These are phyloP conservation scores for Lepidostoma basale DNA, from an alignment of 1,140 invertebrate species.

Conservation along the genomic window DNA sequence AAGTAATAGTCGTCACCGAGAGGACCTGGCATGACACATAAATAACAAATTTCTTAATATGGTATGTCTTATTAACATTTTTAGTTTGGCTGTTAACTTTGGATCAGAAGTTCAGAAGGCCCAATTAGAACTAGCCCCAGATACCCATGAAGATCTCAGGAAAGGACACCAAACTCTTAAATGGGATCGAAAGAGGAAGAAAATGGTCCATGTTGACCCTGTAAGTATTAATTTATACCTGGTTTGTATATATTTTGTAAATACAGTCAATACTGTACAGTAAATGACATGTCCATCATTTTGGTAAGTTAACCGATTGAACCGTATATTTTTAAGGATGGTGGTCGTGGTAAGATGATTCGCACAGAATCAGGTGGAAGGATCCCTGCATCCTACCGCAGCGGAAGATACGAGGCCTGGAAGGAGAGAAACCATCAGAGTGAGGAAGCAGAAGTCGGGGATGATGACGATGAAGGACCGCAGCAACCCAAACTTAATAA, in stretches of 20 bases:
- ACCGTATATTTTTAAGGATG: slow-evolving; percentile 34
- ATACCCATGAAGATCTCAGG: slow-evolving; percentile 71
- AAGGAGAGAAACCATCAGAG: slow-evolving; percentile 73
- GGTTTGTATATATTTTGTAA: slow-evolving; percentile 24
- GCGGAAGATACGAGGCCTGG: slow-evolving; percentile 88
- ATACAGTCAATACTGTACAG: no score
- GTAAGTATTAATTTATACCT: slow-evolving; percentile 53
- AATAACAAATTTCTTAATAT: background rate
- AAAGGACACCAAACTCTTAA: slow-evolving; percentile 66
- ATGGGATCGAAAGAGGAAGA: slow-evolving; percentile 93
- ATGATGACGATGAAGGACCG: slow-evolving; percentile 53
- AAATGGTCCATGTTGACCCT: slow-evolving; percentile 78
- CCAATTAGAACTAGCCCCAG: slow-evolving; percentile 80
- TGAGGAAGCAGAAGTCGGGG: slow-evolving; percentile 66
- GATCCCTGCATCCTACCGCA: slow-evolving; percentile 94
- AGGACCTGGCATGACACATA: no score
- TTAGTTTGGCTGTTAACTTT: slow-evolving; percentile 77
- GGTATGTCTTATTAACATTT: background rate
- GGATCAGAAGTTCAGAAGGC: slow-evolving; percentile 72
- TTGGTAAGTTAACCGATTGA: background rate
- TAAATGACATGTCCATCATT: background rate
- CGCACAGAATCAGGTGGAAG: slow-evolving; percentile 92
- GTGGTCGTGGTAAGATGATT: slow-evolving; percentile 63
- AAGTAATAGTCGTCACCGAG: no score
- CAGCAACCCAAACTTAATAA: slow-evolving; percentile 30